Percentiles rank a stretch among this genome's conserved stretches.
These are phyloP conservation scores for Aspidapion aeneum DNA, from an alignment of 2,888 invertebrate species.

Conservation along the genomic window DNA sequence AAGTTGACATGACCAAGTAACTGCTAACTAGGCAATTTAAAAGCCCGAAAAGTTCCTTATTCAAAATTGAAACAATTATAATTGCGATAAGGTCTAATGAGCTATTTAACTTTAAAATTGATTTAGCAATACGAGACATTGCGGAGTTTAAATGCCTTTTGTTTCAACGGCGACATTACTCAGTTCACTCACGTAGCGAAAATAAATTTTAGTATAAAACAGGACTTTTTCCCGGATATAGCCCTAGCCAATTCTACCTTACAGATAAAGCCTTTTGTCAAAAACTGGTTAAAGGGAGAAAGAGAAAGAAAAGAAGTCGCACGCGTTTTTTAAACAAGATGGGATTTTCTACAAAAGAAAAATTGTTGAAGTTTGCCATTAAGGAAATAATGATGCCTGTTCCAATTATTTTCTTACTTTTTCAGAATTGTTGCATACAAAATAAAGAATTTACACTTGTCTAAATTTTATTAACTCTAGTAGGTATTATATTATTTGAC, in stretches of 20 bases:
- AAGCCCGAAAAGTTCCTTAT: slow-evolving; percentile 15
- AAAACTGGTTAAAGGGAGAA: slow-evolving; percentile 14
- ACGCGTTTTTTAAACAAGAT: no score
- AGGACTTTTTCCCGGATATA: slow-evolving; percentile 14
- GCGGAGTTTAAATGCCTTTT: slow-evolving; percentile 14
- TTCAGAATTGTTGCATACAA: no score
- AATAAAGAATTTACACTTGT: no score
- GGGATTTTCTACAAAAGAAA: no score
- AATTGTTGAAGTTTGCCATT: no score
- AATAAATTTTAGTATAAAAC: slow-evolving; percentile 26
- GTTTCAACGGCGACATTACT: slow-evolving; percentile 9
- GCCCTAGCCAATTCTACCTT: slow-evolving; percentile 11
- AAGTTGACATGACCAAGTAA: not conserved
- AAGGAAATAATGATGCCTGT: no score
- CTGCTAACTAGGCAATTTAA: slow-evolving; percentile 14
- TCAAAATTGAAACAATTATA: slow-evolving; percentile 22
- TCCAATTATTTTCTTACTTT: no score
- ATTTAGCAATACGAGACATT: slow-evolving; percentile 18
- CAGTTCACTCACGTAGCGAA: slow-evolving; percentile 22
- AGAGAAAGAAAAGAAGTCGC: no score
- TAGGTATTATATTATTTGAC: no score
- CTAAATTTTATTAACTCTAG: no score
- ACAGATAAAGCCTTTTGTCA: slow-evolving; percentile 14
- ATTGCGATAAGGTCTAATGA: slow-evolving; percentile 24
- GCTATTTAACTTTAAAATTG: slow-evolving; percentile 24